Conservation (phyloP, 2,113 vertebrate species). For the Pedionomus torquatus region DNA sequence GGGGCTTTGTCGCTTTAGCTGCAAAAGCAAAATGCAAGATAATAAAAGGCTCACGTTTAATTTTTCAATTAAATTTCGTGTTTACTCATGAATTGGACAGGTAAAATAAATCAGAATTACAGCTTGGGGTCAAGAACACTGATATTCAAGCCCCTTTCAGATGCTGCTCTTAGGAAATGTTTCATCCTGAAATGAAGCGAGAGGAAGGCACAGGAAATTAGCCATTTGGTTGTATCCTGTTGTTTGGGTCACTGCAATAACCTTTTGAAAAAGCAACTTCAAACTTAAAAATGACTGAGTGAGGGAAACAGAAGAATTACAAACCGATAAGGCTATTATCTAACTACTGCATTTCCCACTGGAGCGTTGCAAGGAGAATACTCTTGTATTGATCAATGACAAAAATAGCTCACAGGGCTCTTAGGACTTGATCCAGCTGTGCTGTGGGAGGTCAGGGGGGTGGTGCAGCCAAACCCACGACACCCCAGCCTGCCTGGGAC, state of each 20-base stretch:
- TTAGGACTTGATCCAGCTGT: background rate
- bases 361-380: background rate
- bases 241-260: background rate
- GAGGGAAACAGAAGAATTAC: background rate
- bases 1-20: constrained; percentile 28
- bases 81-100: background rate
- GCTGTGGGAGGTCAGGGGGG: background rate
- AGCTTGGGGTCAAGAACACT: background rate
- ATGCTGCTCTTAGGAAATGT: background rate
- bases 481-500: background rate
- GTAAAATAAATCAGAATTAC: background rate
- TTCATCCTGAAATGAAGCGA: background rate
- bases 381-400: background rate
- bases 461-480: fast-evolving
- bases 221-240: background rate
- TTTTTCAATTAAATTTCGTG: constrained; percentile 3
- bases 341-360: background rate
- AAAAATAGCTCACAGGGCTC: background rate
- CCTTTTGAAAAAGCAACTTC: background rate
- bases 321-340: fast-evolving
- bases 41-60: background rate
- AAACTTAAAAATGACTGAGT: background rate
- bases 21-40: constrained; percentile 1
- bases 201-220: background rate
- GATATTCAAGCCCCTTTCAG: background rate